Evolutionary conservation across 2,888 invertebrate genomes (phyloP), one percentile per base, ranked within the genome.

Genomic region (Caenorhabditis doughertyi): DNA sequence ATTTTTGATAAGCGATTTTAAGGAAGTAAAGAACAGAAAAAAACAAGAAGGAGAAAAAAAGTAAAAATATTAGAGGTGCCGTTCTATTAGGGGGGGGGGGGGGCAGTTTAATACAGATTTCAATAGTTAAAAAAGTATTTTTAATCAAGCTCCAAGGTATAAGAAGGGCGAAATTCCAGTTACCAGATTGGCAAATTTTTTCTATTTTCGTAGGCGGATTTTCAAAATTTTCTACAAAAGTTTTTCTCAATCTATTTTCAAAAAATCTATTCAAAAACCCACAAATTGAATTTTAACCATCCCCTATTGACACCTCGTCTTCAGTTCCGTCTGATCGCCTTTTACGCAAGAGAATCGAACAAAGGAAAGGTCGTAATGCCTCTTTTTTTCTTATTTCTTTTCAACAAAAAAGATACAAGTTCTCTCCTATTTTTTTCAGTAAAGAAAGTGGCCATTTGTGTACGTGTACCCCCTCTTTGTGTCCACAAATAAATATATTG

Each of bases 331-430:
- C 60, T 53, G 32, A 51, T 49, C 29, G 35, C 16, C 18, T 65
- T 35, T 44, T 44, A n/a, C 44, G 27, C 29, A 13, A n/a, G 23
- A n/a, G 7, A n/a, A 16, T 13, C 21, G 25, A 65, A 62, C 62
- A 74, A 56, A 74, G 39, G 25, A 39, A 56, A 65, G 56, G 60
- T 72, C 72, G 71, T 71, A 11, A 58, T 47, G 18, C 44, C 18
- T 18, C 18, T 18, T 18, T 18, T 39, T 16, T 39, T 51, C 51
- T 16, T 13, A 29, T 25, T 51, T 53, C 42, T 53, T 39, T 13
- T 39, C 47, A 47, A n/a, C 47, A 58, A 56, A 74, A 74, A 74
- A 74, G n/a, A n/a, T n/a, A n/a, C n/a, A n/a, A n/a, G n/a, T n/a
- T n/a, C n/a, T n/a, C n/a, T n/a, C n/a, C n/a, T n/a, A n/a, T n/a